phyloP scores from a whole-genome alignment of 2,888 invertebrate genomes.

The Hemaris fuciformis region DNA sequence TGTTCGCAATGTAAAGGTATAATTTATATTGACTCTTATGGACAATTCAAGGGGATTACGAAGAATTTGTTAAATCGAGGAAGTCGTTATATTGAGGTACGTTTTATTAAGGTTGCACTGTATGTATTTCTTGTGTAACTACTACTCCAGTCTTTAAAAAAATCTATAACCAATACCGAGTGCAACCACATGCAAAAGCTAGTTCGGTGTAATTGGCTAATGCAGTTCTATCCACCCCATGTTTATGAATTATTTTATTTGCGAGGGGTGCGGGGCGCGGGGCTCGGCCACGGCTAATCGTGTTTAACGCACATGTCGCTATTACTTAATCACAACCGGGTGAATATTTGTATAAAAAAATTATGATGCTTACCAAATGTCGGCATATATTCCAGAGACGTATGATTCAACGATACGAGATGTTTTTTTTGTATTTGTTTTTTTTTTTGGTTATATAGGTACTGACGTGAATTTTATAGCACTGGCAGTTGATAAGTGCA shows the following conservation, averaged over 20 bases:
- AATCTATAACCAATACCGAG: neutral
- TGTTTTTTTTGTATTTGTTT: no score
- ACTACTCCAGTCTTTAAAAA: neutral
- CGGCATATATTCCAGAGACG: neutral
- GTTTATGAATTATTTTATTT: slow-evolving; percentile 23
- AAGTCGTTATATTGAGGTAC: no score
- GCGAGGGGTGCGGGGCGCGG: neutral
- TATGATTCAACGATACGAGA: neutral
- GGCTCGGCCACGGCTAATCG: slow-evolving; percentile 31
- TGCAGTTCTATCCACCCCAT: neutral
- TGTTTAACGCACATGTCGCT: slow-evolving; percentile 39
- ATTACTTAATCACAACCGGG: slow-evolving; percentile 14
- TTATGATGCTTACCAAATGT: neutral
- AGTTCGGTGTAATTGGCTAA: slow-evolving; percentile 5
- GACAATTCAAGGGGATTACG: no score
- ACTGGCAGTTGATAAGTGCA: no score
- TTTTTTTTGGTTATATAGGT: no score
- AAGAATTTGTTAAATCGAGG: no score
- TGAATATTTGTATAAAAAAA: neutral
- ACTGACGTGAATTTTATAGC: no score
- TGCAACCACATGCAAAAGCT: neutral
- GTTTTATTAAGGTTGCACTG: no score
- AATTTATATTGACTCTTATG: no score
- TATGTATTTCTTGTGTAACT: no score
- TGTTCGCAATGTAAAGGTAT: no score